Evolutionary conservation across 2,888 invertebrate species (phyloP).

Genomic region (Stenchaetothrips biformis): DNA sequence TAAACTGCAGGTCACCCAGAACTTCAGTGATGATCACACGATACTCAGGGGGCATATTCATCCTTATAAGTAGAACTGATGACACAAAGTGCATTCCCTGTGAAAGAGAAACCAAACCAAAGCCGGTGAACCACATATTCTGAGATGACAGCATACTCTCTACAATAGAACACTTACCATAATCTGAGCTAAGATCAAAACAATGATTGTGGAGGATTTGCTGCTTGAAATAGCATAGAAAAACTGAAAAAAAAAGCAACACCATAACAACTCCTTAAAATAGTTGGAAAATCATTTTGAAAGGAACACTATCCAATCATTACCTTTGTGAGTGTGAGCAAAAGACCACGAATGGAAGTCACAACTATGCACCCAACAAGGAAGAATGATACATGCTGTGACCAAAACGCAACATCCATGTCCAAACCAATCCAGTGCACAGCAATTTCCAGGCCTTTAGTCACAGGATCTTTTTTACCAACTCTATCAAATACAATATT

Average conservation of each 20-base stretch:
- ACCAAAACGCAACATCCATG: constrained; percentile 98
- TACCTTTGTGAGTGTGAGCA: constrained; percentile 96
- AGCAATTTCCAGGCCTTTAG: constrained; percentile 90
- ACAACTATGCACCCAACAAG: constrained; percentile 96
- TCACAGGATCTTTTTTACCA: constrained; percentile 97
- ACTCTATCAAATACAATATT: constrained; percentile 99
- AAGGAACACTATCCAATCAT: constrained; percentile 31
- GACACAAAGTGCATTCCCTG: constrained; percentile 99
- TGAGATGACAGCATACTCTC: background rate
- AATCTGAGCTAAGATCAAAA: constrained; percentile 91
- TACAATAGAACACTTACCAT: constrained; percentile 58
- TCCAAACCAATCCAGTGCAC: constrained; percentile 94
- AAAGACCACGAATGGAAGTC: constrained; percentile 91
- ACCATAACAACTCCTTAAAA: background rate
- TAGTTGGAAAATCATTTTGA: constrained; percentile 26
- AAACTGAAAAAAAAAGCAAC: constrained; percentile 63
- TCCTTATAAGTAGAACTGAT: constrained; percentile 91
- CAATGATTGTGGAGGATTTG: constrained; percentile 97
- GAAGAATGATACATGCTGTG: constrained; percentile 96
- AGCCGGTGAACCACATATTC: constrained; percentile 28
- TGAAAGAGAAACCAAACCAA: constrained; percentile 40
- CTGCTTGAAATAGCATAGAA: constrained; percentile 99
- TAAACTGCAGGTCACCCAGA: constrained; percentile 94
- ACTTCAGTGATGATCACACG: constrained; percentile 88
- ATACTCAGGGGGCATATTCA: constrained; percentile 99